Conservation (phyloP, 1,140 invertebrate species). For the Penaeus indicus region DNA sequence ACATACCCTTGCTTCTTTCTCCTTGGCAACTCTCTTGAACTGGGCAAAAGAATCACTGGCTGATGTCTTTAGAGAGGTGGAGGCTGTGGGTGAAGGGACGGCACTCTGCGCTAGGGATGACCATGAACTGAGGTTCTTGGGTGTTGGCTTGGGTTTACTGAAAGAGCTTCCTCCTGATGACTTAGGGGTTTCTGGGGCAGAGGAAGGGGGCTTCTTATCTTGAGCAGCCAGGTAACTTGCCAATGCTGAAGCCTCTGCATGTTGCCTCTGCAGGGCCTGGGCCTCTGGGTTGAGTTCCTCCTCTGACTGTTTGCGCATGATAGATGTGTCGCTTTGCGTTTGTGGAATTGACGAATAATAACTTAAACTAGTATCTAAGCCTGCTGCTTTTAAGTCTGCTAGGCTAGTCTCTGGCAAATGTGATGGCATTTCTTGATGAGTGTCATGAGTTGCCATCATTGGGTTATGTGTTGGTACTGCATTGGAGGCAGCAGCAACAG, state of each 20-base stretch:
- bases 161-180: conserved; percentile 42
- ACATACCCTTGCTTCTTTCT: conserved; percentile 87
- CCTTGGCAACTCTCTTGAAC: conserved; percentile 95
- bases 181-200: conserved; percentile 60
- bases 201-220: conserved; percentile 43
- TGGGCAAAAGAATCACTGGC: conserved; percentile 79
- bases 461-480: conserved; percentile 43
- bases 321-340: conserved; percentile 40
- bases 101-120: conserved; percentile 84
- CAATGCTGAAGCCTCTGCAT: conserved; percentile 48
- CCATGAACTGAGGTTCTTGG: conserved; percentile 92
- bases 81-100: conserved; percentile 61
- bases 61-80: conserved; percentile 78
- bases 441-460: conserved; percentile 45
- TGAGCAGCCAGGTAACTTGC: conserved; percentile 48
- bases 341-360: conserved; percentile 48
- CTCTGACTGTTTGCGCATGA: conserved; percentile 50
- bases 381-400: conserved; percentile 55
- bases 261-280: conserved; percentile 39
- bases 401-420: conserved; percentile 56
- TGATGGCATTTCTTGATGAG: conserved; percentile 56
- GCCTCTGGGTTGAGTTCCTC: conserved; percentile 49
- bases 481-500: conserved; percentile 33
- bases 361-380: conserved; percentile 56
- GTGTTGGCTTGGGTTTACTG: conserved; percentile 67